Conservation (phyloP, 92 coral and sea anemone genomes). For the Phenganax subtilis region DNA sequence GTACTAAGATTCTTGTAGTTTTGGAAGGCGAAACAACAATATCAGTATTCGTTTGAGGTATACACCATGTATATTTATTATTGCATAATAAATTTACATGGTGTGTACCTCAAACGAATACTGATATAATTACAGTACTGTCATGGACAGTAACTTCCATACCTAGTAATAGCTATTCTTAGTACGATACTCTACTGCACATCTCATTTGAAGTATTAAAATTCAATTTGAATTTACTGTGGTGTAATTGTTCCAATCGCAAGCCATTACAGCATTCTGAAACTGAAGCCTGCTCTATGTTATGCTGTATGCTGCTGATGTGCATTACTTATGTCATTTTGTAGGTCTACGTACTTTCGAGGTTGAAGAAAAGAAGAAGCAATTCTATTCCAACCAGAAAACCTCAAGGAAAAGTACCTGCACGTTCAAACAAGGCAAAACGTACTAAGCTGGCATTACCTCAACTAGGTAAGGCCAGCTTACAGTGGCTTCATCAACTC, state of each 20-base stretch:
- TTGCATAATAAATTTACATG: too few species aligned
- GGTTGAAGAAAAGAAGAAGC: constrained; percentile 11
- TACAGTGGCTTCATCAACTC: not conserved
- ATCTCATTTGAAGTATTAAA: not conserved
- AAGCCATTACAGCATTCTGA: not conserved
- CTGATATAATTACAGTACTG: not conserved
- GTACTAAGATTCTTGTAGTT: not conserved
- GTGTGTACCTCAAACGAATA: too few species aligned
- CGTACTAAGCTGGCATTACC: constrained; percentile 6
- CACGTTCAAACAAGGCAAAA: constrained; percentile 17
- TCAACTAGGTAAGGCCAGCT: not conserved
- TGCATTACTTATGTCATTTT: not conserved
- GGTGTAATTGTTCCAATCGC: not conserved
- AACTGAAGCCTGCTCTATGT: not conserved
- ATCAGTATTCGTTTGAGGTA: too few species aligned
- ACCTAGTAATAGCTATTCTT: not conserved
- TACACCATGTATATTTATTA: too few species aligned
- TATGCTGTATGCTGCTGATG: too few species aligned
- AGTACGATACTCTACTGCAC: not conserved
- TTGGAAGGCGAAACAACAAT: too few species aligned
- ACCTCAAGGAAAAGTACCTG: constrained; percentile 19
- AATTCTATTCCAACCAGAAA: not conserved
- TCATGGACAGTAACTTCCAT: not conserved
- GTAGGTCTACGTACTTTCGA: not conserved
- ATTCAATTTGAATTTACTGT: not conserved